A percentile compares a stretch with the other conserved stretches of the same genome.
Conservation (phyloP, 2,888 invertebrate species). For the Drosophila gaucha region DNA sequence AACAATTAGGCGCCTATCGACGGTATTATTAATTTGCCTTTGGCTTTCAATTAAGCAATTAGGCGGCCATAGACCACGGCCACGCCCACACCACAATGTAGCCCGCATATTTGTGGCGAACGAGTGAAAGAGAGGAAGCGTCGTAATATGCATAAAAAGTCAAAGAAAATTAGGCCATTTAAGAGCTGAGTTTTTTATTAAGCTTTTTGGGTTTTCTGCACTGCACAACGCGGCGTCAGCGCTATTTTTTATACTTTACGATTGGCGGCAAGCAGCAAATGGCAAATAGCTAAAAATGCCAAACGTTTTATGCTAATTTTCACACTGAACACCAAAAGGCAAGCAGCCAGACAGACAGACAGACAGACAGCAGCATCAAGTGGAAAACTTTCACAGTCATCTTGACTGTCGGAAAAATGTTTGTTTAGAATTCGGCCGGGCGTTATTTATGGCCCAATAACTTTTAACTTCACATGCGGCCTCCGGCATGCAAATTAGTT, state of each 20-base stretch:
- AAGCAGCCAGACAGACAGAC: constrained; percentile 11
- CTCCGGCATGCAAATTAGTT: constrained; percentile 70
- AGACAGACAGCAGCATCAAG: constrained; percentile 48
- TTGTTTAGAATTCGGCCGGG: constrained; percentile 74
- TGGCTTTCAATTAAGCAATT: constrained; percentile 76
- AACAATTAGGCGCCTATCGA: constrained; percentile 75
- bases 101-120: constrained; percentile 40
- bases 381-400: constrained; percentile 67
- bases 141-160: constrained; percentile 33
- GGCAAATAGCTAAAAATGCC: constrained; percentile 59
- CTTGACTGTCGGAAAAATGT: constrained; percentile 60
- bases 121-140: not conserved
- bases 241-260: constrained; percentile 55
- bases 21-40: constrained; percentile 75
- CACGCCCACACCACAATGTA: constrained; percentile 10
- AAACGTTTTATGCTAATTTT: constrained; percentile 73
- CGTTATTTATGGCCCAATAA: constrained; percentile 81
- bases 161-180: constrained; percentile 71
- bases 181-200: constrained; percentile 54
- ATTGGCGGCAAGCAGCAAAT: constrained; percentile 66
- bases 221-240: constrained; percentile 47
- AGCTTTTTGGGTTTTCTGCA: not conserved
- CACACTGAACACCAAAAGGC: constrained; percentile 35
- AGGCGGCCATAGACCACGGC: constrained; percentile 34
- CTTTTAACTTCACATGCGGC: constrained; percentile 79